Evolutionary conservation across 2,113 vertebrate species (phyloP).

Genomic region (Crotophaga sulcirostris): DNA sequence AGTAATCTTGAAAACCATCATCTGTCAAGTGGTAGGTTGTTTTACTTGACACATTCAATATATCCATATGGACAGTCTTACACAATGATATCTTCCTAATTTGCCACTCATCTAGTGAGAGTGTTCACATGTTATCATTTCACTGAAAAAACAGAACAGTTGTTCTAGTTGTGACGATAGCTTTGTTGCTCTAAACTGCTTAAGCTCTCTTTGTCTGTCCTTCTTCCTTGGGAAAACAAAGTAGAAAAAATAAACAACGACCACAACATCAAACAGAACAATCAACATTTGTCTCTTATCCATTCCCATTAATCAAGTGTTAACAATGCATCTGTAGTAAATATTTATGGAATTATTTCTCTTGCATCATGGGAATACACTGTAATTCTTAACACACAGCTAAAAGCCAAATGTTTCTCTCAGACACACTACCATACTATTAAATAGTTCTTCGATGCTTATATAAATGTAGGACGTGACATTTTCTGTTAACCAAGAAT

Average conservation of each 20-base stretch:
- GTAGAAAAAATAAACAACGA: not conserved
- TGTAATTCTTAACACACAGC: not conserved
- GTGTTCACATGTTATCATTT: not conserved
- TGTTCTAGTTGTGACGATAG: not conserved
- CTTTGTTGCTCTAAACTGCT: not conserved
- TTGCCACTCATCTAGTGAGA: not conserved
- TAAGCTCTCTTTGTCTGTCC: not conserved
- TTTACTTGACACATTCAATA: not conserved
- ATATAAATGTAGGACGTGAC: not conserved
- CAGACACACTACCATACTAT: not conserved
- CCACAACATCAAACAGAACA: not conserved
- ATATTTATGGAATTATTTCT: slow-evolving; percentile 1
- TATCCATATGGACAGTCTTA: not conserved
- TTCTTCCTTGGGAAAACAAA: not conserved
- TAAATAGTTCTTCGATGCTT: not conserved
- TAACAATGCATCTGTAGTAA: not conserved
- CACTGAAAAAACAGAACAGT: not conserved
- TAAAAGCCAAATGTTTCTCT: not conserved
- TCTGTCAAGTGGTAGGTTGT: not conserved
- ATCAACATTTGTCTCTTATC: not conserved
- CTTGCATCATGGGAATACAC: not conserved
- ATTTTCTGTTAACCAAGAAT: not conserved
- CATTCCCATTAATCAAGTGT: not conserved
- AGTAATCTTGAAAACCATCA: not conserved
- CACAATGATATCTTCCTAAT: not conserved